Base-by-base conservation (phyloP, 2,113 vertebrate genomes). In the Limanda limanda region DNA sequence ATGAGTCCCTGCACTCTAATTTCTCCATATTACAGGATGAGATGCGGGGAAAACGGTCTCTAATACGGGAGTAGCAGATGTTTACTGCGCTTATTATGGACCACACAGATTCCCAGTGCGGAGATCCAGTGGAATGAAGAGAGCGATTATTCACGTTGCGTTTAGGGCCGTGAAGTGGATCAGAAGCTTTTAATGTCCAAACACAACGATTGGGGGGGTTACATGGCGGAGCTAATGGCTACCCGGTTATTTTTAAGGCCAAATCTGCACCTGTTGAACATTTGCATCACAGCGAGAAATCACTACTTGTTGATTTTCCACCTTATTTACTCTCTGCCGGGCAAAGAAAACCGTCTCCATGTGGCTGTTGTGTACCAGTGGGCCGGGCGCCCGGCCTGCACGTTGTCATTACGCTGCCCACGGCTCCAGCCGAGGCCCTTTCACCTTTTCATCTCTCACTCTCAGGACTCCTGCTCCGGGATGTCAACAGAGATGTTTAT, bases 21-120 rank as follows among this genome's bases (percentile, higher is more conserved):
- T 91, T 92, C 84, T 87, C 84, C 89, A 90, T 91, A 92, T 93
- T 93, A 93, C 91, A 93, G 92, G 89, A 92, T 87, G 89, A 92
- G 87, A 89, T 62, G 71, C n/a, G 21, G 88, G 86, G 89, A 92
- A 92, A 91, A 92, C 87, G 86, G 86, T 68, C 91, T 92, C 79
- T 92, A 93, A 93, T 91, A 83, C 88, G 59, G 86, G 87, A 83
- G 85, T 61, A 90, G 88, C 91, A 91, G 88, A 88, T 93, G 92
- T 93, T 92, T 92, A 90, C 77, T 74, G 71, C 81, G 83, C 90
- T 92, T 89, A 90, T 91, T 91, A 91, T 18, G 90, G 91, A 93
- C 92, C 91, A 92, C 92, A 93, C 92, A 90, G 80, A 80, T 35
- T 82, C 76, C 60, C 79, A 45, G 74, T 60, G 66, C 40, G 57